These are phyloP conservation scores for Calameuta pallipes DNA, from an alignment of 2,888 invertebrate species.

Conservation along the genomic window DNA sequence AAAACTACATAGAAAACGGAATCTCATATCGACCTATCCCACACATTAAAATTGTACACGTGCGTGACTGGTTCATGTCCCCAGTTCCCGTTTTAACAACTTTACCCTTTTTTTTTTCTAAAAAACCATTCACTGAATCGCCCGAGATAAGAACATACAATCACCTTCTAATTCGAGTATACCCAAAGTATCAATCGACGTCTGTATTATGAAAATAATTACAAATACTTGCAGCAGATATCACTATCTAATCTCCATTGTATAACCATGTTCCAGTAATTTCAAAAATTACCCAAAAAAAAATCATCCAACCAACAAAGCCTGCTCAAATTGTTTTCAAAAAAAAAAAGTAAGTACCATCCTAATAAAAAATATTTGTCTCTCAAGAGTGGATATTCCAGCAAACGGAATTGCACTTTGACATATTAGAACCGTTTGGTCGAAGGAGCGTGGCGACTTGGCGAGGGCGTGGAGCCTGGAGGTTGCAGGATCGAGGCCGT, in stretches of 20 bases:
- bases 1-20: too few relatives aligned
- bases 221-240: not conserved
- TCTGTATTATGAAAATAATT: not conserved
- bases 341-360: not conserved
- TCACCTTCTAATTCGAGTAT: not conserved
- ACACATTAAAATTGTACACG: not conserved
- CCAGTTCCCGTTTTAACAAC: not conserved
- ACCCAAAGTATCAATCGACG: not conserved
- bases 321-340: not conserved
- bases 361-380: not conserved
- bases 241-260: not conserved
- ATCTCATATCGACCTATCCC: too few relatives aligned
- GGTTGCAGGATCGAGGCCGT: slow-evolving; percentile 46
- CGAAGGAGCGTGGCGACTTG: slow-evolving; percentile 9
- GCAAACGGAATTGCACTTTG: slow-evolving; percentile 27
- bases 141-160: not conserved
- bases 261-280: not conserved
- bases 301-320: not conserved
- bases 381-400: not conserved
- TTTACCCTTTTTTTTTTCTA: not conserved
- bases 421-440: slow-evolving; percentile 30
- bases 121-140: not conserved
- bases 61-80: not conserved
- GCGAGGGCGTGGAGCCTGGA: slow-evolving; percentile 26
- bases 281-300: not conserved